Percentiles rank a stretch among this genome's conserved stretches.
Evolutionary conservation across 2,113 vertebrate genomes (phyloP).

Genomic region (Loxodonta africana): DNA sequence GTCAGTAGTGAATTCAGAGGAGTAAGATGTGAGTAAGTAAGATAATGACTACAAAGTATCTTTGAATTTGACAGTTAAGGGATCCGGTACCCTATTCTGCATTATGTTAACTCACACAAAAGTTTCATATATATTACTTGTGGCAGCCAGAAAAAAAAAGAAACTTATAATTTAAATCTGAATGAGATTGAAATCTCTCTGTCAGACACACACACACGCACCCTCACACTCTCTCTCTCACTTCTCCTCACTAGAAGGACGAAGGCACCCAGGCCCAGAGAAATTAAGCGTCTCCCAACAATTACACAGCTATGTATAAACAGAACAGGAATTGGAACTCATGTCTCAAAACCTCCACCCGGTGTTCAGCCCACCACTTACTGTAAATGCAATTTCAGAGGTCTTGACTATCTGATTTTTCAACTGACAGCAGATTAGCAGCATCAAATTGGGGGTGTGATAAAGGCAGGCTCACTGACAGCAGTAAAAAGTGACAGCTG

Average conservation of each 20-base stretch:
- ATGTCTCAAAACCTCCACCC: constrained; percentile 39
- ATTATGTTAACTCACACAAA: constrained; percentile 3
- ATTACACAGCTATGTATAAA: constrained; percentile 15
- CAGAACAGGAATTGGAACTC: constrained; percentile 53
- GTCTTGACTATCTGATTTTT: constrained; percentile 75
- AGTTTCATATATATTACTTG: neutral
- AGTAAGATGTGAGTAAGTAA: neutral
- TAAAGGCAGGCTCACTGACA: constrained; percentile 74
- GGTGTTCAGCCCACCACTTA: constrained; percentile 10
- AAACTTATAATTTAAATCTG: neutral
- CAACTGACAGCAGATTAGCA: constrained; percentile 79
- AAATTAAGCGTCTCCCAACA: constrained; percentile 38
- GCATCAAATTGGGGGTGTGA: constrained; percentile 73
- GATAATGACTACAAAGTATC: neutral
- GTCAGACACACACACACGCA: neutral
- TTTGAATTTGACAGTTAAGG: constrained; percentile 28
- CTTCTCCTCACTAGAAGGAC: neutral
- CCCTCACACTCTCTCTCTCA: neutral
- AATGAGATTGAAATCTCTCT: neutral
- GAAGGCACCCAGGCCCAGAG: constrained; percentile 16
- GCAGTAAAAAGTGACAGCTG: constrained; percentile 77
- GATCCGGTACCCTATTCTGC: neutral
- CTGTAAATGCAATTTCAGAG: constrained; percentile 65
- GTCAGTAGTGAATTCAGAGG: neutral
- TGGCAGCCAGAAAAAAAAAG: neutral